Conservation (phyloP, 2,797 vertebrate species). For the Lithobates pipiens region DNA sequence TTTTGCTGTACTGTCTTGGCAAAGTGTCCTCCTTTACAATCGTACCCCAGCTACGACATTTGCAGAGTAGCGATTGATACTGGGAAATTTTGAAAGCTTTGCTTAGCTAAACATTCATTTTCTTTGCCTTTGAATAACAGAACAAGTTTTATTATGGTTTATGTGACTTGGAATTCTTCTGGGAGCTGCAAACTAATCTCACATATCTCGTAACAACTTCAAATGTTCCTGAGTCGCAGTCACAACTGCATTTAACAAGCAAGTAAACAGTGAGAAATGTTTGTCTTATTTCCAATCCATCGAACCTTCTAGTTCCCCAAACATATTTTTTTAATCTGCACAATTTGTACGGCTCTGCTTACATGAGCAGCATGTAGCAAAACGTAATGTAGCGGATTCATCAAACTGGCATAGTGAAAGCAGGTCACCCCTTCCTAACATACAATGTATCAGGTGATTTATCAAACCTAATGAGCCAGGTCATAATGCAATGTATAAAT, state of each 20-base stretch:
- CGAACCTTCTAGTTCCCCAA: slow-evolving; percentile 58
- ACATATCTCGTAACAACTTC: slow-evolving; percentile 49
- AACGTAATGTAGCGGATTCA: slow-evolving; percentile 57
- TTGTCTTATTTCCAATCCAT: slow-evolving; percentile 58
- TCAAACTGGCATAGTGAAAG: slow-evolving; percentile 60
- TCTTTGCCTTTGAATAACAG: slow-evolving; percentile 42
- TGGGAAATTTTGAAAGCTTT: background rate
- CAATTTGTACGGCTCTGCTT: slow-evolving; percentile 62
- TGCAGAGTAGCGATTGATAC: background rate
- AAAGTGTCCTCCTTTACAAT: background rate
- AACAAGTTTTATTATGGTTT: slow-evolving; percentile 33
- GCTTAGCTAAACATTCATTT: slow-evolving; percentile 47
- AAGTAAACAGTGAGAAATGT: slow-evolving; percentile 56
- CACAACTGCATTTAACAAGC: slow-evolving; percentile 51
- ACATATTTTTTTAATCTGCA: slow-evolving; percentile 62
- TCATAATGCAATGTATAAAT: slow-evolving; percentile 53
- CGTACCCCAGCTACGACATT: background rate
- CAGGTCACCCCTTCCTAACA: slow-evolving; percentile 54
- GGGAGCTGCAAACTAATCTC: slow-evolving; percentile 49
- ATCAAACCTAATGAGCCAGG: slow-evolving; percentile 58
- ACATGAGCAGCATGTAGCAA: slow-evolving; percentile 56
- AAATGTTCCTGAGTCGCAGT: slow-evolving; percentile 46
- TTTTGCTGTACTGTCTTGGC: background rate
- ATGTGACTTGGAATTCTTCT: slow-evolving; percentile 41
- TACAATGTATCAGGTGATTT: slow-evolving; percentile 55